Conservation (phyloP, 2,797 vertebrate species). For the Bovichtus diacanthus region DNA sequence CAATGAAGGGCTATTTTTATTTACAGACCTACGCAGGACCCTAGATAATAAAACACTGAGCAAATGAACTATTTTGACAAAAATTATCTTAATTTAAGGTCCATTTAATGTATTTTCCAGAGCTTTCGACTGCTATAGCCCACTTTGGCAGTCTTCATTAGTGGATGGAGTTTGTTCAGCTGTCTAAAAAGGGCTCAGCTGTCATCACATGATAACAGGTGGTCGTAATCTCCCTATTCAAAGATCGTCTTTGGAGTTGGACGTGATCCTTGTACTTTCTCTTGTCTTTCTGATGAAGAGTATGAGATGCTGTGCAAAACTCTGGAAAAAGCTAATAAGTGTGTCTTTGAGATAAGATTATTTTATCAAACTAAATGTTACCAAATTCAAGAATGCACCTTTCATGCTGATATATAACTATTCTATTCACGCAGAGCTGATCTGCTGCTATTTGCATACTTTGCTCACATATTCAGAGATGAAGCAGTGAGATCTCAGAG, state of each 20-base stretch:
- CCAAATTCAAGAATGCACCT: neutral
- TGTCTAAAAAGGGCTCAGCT: constrained; percentile 13
- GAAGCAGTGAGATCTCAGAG: constrained; percentile 19
- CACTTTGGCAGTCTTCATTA: neutral
- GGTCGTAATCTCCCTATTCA: constrained; percentile 24
- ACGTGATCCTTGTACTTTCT: neutral
- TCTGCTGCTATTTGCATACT: neutral
- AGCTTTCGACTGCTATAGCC: neutral
- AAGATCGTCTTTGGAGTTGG: neutral
- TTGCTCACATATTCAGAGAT: constrained; percentile 24
- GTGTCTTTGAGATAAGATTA: neutral
- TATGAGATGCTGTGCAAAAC: neutral
- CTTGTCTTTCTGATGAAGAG: neutral
- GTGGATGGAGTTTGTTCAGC: constrained; percentile 17
- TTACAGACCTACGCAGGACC: neutral
- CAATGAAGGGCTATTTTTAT: neutral
- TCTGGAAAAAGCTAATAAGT: neutral
- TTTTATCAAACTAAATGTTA: neutral
- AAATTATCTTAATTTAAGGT: neutral
- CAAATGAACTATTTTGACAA: neutral
- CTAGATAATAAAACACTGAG: neutral
- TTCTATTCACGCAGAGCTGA: neutral
- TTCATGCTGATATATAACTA: neutral
- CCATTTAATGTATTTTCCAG: neutral
- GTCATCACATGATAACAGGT: constrained; percentile 31